A percentile compares a stretch with the other conserved stretches of the same genome.
Evolutionary conservation across 2,888 invertebrate genomes (phyloP).

Genomic region (Acrobasis suavella): DNA sequence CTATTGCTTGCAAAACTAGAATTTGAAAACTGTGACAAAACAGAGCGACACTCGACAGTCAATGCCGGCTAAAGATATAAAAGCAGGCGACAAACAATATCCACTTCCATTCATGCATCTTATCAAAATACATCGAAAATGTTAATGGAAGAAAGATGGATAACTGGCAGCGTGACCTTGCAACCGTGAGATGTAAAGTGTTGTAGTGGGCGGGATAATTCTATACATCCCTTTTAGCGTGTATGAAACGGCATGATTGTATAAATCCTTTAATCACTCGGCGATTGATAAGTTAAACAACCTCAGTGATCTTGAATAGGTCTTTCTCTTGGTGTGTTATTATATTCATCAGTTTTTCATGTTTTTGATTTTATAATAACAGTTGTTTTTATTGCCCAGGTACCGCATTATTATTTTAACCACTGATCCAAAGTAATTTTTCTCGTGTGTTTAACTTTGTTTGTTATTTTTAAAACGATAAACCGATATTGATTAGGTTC

Average conservation of each 20-base stretch:
- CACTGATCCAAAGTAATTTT: no score
- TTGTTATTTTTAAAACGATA: no score
- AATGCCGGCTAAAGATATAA: no score
- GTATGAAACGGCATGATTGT: not conserved
- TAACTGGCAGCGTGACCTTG: conserved; percentile 5
- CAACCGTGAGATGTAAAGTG: conserved; percentile 4
- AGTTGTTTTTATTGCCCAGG: no score
- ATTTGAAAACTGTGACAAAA: no score
- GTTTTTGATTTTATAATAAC: not conserved
- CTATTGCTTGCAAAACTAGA: no score
- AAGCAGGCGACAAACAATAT: conserved; percentile 6
- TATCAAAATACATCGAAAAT: conserved; percentile 1
- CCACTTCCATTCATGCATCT: conserved; percentile 5
- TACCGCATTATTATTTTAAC: no score
- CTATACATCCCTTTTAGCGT: conserved; percentile 13
- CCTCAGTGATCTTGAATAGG: not conserved
- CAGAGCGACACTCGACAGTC: no score
- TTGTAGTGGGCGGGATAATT: conserved; percentile 15
- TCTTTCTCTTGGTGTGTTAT: not conserved
- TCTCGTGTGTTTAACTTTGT: no score
- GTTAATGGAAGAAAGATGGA: conserved; percentile 3
- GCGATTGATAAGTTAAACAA: not conserved
- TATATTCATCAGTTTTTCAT: no score
- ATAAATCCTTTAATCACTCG: conserved; percentile 14
- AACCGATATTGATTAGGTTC: no score